Evolutionary conservation across 2,797 vertebrate genomes (phyloP).

Genomic region (Clamator glandarius): DNA sequence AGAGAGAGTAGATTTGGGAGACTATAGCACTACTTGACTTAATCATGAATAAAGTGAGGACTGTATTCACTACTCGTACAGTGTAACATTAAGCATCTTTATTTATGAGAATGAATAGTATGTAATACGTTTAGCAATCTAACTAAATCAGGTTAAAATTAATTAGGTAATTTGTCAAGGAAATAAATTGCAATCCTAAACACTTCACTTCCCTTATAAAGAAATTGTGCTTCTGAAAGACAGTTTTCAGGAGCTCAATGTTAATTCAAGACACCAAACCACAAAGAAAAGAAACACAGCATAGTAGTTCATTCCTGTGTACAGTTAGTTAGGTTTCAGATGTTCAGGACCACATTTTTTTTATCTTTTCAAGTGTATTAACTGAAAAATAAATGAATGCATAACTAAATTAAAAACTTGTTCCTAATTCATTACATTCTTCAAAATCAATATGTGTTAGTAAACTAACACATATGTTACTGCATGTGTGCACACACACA

Average conservation of each 20-base stretch:
- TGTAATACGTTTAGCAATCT: neutral
- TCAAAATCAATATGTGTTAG: neutral
- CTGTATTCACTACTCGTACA: neutral
- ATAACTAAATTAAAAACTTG: neutral
- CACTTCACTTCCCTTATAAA: neutral
- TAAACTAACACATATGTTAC: neutral
- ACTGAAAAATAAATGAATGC: neutral
- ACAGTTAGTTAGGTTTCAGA: neutral
- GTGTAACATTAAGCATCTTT: neutral
- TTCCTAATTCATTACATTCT: neutral
- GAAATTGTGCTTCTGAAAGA: neutral
- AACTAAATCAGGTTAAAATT: neutral
- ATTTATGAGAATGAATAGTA: neutral
- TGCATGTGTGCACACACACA: rapidly evolving
- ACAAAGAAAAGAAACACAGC: neutral
- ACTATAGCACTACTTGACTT: neutral
- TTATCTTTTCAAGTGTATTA: neutral
- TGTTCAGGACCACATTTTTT: neutral
- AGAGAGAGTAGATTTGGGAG: neutral
- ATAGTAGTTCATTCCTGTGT: neutral
- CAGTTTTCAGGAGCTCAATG: neutral
- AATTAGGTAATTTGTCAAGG: neutral
- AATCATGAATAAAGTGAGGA: neutral
- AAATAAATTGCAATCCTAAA: neutral
- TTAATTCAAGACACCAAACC: neutral